Base-by-base conservation (phyloP, 2,888 invertebrate species). In the Eristalinus sepulchralis region DNA sequence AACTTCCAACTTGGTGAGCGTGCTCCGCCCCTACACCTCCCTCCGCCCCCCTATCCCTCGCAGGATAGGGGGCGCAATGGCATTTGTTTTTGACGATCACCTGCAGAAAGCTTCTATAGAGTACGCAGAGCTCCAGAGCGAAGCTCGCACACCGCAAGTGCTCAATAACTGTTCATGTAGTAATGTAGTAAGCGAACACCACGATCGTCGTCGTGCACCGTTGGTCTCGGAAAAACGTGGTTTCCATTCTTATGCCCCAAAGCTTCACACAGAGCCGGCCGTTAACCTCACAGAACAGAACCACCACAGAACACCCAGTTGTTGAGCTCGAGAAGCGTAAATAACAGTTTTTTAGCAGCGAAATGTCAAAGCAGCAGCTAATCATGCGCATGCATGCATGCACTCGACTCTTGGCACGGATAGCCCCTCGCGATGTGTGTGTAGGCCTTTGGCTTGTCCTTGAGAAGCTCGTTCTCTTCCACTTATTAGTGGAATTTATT, bases 101-200 rank as follows among this genome's bases (percentile, higher is more conserved):
- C 62, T 34, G 47, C n/a, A 33, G 47, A 34, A 17, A 76, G 67
- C 66, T 13, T 59, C 63, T 71, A 60, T 57, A 62, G 60, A 76
- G 27, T 8, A 17, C 17, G 13, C 3, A 33, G 24, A 11, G 1
- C 9, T 20, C 10, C 9, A 20, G n/a, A n/a, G n/a, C n/a, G n/a
- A n/a, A n/a, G n/a, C 53, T 11, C 47, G 20, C 22, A 33, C 34
- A 9, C 53, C 2, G 13, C 33, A 24, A 36, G 73, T 55, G 78
- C 47, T 67, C 13, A 55, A 72, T 85, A 85, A 85, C 84, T 85
- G 84, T 85, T 81, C 47, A 62, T 80, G 76, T 80, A 57, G 84
- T 81, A 57, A 62, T 80, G 76, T 80, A 57, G 84, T 84, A 71
- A 47, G 17, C 47, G 17, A 47, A n/a, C 47, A 8, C n/a, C 47